These are phyloP conservation scores for Exephanes ischioxanthus DNA, from an alignment of 2,888 invertebrate genomes.

Conservation along the genomic window DNA sequence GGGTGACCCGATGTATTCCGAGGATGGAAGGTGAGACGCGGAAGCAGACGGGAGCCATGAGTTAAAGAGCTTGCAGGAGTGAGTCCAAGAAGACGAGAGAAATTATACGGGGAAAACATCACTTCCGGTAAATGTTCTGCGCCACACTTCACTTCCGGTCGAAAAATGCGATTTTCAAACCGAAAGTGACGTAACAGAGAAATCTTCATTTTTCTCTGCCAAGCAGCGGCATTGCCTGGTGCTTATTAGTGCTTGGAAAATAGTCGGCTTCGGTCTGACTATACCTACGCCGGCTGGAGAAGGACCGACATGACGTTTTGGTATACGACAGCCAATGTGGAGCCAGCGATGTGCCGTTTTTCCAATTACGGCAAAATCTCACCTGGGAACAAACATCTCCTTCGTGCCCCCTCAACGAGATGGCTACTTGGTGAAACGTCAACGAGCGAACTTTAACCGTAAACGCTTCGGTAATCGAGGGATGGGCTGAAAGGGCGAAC, in stretches of 20 bases:
- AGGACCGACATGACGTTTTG: no score
- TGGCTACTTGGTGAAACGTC: slow-evolving; percentile 71
- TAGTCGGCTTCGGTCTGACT: no score
- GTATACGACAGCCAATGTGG: no score
- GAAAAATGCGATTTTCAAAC: no score
- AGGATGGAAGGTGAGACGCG: slow-evolving; percentile 60
- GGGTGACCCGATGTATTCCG: slow-evolving; percentile 71
- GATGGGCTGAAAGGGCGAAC: slow-evolving; percentile 39
- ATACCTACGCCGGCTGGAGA: no score
- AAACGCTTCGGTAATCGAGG: slow-evolving; percentile 46
- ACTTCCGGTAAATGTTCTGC: no score
- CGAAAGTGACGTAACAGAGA: no score
- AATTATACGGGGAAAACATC: neutral
- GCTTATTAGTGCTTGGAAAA: no score
- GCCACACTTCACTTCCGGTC: no score
- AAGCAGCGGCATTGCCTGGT: no score
- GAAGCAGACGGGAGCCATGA: slow-evolving; percentile 64
- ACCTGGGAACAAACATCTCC: neutral
- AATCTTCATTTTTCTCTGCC: no score
- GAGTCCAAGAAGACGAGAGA: neutral
- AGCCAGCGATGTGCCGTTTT: no score
- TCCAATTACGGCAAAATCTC: neutral
- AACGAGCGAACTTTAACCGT: slow-evolving; percentile 77
- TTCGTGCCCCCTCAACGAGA: neutral
- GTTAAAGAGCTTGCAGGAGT: neutral